Evolutionary conservation across 2,888 invertebrate genomes (phyloP), one percentile per base, ranked within the genome.

Genomic region (Trissolcus brochymenae): DNA sequence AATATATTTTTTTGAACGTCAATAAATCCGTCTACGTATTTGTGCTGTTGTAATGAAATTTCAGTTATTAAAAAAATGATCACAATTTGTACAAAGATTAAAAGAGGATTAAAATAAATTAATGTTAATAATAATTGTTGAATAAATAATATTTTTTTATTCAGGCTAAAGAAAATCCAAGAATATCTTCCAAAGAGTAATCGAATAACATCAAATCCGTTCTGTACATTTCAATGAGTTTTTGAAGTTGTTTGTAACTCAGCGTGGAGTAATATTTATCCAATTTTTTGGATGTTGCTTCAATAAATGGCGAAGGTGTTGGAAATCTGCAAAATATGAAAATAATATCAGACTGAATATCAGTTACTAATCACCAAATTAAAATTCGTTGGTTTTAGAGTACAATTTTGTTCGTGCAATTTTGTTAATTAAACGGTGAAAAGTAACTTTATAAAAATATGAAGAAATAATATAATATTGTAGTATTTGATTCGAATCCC

Each of bases 141-240:
- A 14, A 62, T 25, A 16, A 54, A 54, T 53, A 19, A 35, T 21
- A 53, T 53, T 29, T n/a, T 35, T 51, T 29, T 16, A 46, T 43
- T 88, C 89, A 93, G 9, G 94, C 95, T 82, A 95, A 90, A 88
- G 95, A 95, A 86, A 93, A 95, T 1, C 95, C 95, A 19, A 96
- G 90, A 54, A 95, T 92, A 84, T 94, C 94, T 79, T 95, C 94
- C 76, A 95, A 87, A 78, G 93, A 92, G 83, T 97, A 97, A 81
- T 94, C 94, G 86, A 97, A 97, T 84, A 96, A 90, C 84, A 93
- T 93, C 86, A 95, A 95, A 89, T 97, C 97, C 61, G 92, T 90
- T 84, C 92, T 92, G 88, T 96, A 97, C 51, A 95, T 90, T 83
- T 93, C 92, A 84, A 94, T 94, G 53, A 97, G 90, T 80, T 92